Evolutionary conservation across 2,888 invertebrate genomes (phyloP).

Genomic region (Gryllus longicercus): DNA sequence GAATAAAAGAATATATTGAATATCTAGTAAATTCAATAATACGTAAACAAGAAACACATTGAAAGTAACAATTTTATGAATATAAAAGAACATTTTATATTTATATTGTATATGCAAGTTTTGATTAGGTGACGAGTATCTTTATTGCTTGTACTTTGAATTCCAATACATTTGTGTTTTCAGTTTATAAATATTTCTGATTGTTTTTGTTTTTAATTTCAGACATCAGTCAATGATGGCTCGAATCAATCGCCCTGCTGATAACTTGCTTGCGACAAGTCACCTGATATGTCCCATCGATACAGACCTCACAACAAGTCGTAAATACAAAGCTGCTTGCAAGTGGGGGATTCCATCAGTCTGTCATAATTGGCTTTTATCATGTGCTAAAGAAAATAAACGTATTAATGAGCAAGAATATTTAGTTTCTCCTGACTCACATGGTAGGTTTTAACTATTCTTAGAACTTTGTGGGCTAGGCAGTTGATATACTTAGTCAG

Average conservation of each 20-base stretch:
- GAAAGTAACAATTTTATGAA: too few relatives aligned
- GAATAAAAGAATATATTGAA: too few relatives aligned
- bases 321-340: constrained; percentile 76
- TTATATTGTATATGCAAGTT: background rate
- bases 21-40: too few relatives aligned
- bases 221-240: constrained; percentile 67
- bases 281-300: constrained; percentile 70
- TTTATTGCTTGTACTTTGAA: background rate
- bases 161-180: background rate
- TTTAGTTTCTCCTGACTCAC: constrained; percentile 51
- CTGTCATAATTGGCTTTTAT: constrained; percentile 69
- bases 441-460: background rate
- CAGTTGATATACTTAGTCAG: too few relatives aligned
- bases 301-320: constrained; percentile 60
- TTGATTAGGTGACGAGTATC: background rate
- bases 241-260: constrained; percentile 51
- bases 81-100: too few relatives aligned
- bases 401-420: constrained; percentile 49
- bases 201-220: constrained; percentile 30
- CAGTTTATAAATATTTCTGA: background rate
- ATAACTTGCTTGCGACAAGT: constrained; percentile 63
- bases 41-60: too few relatives aligned
- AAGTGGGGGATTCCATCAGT: constrained; percentile 86
- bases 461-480: too few relatives aligned
- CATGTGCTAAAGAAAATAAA: constrained; percentile 57